Evolutionary conservation across 1,140 invertebrate species (phyloP), one percentile per base, ranked within the genome.

Genomic region (Drosophila pseudoananassae): DNA sequence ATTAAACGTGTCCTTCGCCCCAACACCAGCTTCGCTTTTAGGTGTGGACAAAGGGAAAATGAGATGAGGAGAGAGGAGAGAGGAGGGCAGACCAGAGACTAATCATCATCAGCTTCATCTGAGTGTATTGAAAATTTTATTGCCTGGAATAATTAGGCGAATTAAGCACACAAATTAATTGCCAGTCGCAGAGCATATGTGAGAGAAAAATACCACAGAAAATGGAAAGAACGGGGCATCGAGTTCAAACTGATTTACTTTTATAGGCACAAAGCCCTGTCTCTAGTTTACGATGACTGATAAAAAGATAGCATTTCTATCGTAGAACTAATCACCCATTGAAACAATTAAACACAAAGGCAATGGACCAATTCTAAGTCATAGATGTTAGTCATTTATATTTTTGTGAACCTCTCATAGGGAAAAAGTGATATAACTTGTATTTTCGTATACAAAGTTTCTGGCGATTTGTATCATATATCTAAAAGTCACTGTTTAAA

Each of bases 111-210:
- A 58, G 31, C 46, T 45, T 53, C 75, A 73, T 63, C 58, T 76
- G 47, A 72, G 80, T 83, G 83, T 88, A 88, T 87, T 88, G 83
- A 78, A 81, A 87, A 79, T 79, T 87, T 87, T 87, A 87, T 87
- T 83, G 83, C 83, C 60, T 61, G 83, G 83, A 87, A 87, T 87
- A 87, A 87, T 88, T 87, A 88, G 78, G 58, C 77, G 83, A 87
- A 87, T 83, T 87, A 88, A 87, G 83, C 75, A 56, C 78, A 82
- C 82, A 82, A 87, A 85, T 85, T 85, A 85, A 85, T 85, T 85
- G 82, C 74, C 78, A 46, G 57, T 69, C 59, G 47, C 33, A 55
- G 33, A 36, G 60, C 82, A 85, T 85, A 88, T 85, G 82, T 87
- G 82, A 46, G 58, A 69, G 60, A 74, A 76, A 78, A 65, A 64